Conservation (phyloP, 2,113 vertebrate genomes). For the Coturnix japonica region DNA sequence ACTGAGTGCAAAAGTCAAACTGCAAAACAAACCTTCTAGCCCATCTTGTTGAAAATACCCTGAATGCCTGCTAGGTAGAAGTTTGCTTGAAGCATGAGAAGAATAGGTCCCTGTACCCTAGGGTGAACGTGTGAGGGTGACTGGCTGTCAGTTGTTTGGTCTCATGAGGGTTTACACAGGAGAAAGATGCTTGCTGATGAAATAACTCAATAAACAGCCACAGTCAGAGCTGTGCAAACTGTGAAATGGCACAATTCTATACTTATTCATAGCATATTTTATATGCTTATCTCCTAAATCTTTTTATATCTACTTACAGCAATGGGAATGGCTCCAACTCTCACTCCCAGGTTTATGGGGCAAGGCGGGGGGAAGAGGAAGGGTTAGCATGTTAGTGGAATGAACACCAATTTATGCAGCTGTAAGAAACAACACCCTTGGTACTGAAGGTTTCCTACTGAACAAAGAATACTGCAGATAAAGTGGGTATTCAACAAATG, state of each 20-base stretch:
- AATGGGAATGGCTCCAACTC: not conserved
- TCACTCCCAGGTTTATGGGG: not conserved
- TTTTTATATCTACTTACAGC: not conserved
- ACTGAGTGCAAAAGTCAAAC: not conserved
- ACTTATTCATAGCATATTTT: not conserved
- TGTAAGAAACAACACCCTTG: not conserved
- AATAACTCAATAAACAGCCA: not conserved
- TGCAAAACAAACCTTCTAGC: not conserved
- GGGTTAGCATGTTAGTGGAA: not conserved
- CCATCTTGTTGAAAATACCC: not conserved
- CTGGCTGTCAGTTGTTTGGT: not conserved
- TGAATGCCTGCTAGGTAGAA: not conserved
- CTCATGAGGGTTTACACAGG: accelerated
- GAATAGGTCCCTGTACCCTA: not conserved
- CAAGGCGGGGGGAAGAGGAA: no score
- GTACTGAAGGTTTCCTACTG: not conserved
- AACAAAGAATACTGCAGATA: not conserved
- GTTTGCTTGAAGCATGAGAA: not conserved
- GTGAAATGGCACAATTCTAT: not conserved
- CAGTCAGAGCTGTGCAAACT: not conserved
- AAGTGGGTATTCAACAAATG: not conserved
- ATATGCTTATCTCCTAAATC: not conserved
- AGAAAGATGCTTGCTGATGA: not conserved
- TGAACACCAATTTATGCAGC: not conserved
- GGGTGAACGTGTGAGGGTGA: not conserved